A percentile compares a stretch with the other conserved stretches of the same genome.
Conservation (phyloP, 1,140 invertebrate genomes). For the Zophobas morio region DNA sequence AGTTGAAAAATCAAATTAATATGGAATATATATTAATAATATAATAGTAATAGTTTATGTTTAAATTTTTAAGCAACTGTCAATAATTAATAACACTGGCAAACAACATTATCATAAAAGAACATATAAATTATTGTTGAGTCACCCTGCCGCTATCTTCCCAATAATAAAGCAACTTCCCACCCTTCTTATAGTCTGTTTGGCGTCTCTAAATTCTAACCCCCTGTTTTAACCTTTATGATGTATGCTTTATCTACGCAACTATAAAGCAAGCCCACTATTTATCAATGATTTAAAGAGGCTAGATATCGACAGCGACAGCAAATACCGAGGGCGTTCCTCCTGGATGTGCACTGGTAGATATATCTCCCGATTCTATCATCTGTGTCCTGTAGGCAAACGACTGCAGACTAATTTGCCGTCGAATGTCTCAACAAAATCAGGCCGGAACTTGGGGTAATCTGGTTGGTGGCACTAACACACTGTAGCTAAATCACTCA, state of each 20-base stretch:
- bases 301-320: slow-evolving; percentile 19
- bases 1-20: too few species aligned
- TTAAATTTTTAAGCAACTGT: too few species aligned
- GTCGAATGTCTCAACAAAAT: slow-evolving; percentile 52
- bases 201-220: slow-evolving; percentile 1
- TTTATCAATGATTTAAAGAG: slow-evolving; percentile 53
- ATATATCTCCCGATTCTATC: slow-evolving; percentile 22
- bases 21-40: too few species aligned
- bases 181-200: too few species aligned
- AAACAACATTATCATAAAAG: too few species aligned
- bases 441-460: slow-evolving; percentile 47
- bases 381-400: slow-evolving; percentile 43
- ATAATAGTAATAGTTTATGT: too few species aligned
- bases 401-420: slow-evolving; percentile 52
- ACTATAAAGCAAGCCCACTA: slow-evolving; percentile 40
- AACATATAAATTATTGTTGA: too few species aligned
- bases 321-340: slow-evolving; percentile 19
- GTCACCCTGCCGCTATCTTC: too few species aligned
- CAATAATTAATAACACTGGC: too few species aligned
- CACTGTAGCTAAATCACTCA: slow-evolving; percentile 38
- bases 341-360: background rate
- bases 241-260: slow-evolving; percentile 36
- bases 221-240: slow-evolving; percentile 44
- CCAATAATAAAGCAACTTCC: too few species aligned
- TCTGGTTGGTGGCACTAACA: slow-evolving; percentile 10